Conservation (phyloP, 2,113 vertebrate species). For the Brachypodius melanocephalos region DNA sequence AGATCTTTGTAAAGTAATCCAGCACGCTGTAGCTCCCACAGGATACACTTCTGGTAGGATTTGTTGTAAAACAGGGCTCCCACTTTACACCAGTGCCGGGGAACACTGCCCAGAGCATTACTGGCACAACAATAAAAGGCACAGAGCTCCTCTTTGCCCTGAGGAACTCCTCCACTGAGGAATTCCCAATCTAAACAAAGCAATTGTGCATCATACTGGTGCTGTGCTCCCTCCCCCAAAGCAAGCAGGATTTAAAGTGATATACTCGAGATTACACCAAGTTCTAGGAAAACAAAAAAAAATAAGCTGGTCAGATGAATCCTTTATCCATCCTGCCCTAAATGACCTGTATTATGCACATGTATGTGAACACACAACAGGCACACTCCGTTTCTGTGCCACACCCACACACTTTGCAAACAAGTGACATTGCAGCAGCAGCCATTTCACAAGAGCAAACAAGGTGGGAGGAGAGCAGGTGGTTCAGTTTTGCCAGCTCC, state of each 20-base stretch:
- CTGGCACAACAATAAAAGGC: background rate
- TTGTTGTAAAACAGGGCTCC: background rate
- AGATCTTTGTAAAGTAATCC: background rate
- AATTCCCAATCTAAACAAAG: slow-evolving; percentile 45
- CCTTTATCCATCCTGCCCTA: background rate
- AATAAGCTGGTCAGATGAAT: background rate
- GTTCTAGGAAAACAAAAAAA: slow-evolving; percentile 5
- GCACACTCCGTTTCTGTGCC: fast-evolving
- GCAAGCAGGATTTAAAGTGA: background rate
- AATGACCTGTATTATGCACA: fast-evolving
- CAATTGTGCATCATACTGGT: background rate
- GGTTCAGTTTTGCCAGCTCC: slow-evolving; percentile 2
- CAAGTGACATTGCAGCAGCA: background rate
- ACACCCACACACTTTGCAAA: background rate
- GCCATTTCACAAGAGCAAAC: slow-evolving; percentile 37
- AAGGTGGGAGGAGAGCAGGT: slow-evolving; percentile 46
- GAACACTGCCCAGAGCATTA: background rate
- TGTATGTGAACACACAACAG: fast-evolving
- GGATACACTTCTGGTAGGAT: background rate
- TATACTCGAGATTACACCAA: background rate
- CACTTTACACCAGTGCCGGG: background rate
- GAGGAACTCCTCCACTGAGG: background rate
- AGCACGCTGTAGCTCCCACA: background rate
- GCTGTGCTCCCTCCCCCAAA: background rate
- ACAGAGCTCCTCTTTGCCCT: background rate